phyloP scores from a whole-genome alignment of 2,113 vertebrate species.

The Poeciliopsis retropinna region DNA sequence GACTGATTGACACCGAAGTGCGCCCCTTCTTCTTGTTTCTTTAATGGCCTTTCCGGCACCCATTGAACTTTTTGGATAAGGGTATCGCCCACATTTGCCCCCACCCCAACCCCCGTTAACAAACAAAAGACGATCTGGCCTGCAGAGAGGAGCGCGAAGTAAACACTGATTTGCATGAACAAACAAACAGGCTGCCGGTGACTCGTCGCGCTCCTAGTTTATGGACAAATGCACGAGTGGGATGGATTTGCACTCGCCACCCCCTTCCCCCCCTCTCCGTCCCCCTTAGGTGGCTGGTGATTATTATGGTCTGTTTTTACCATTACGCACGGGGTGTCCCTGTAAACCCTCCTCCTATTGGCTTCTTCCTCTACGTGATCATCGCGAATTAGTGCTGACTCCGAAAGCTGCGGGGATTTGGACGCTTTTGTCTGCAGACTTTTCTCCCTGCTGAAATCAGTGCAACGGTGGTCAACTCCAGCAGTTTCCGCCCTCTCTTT shows the following conservation, averaged over 20 bases:
- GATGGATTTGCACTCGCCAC: slow-evolving; percentile 5
- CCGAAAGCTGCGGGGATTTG: slow-evolving; percentile 32
- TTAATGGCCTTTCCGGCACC: slow-evolving; percentile 80
- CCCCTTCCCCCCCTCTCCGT: too few species aligned
- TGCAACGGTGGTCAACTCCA: background rate
- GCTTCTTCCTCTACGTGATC: slow-evolving; percentile 39
- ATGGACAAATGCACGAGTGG: slow-evolving; percentile 41
- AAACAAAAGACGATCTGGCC: slow-evolving; percentile 79
- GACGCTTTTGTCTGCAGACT: slow-evolving; percentile 13
- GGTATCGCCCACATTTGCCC: slow-evolving; percentile 74
- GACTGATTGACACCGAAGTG: slow-evolving; percentile 82
- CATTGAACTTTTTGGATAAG: slow-evolving; percentile 74
- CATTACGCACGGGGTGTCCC: slow-evolving; percentile 43
- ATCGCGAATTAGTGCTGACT: slow-evolving; percentile 47
- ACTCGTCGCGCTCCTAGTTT: slow-evolving; percentile 33
- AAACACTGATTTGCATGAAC: slow-evolving; percentile 79
- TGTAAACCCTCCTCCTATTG: slow-evolving; percentile 45
- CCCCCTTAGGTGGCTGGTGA: slow-evolving; percentile 13
- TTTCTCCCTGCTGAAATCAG: background rate
- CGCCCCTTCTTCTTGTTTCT: slow-evolving; percentile 65
- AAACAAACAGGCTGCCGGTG: slow-evolving; percentile 72
- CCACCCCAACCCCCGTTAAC: too few species aligned
- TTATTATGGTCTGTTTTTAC: slow-evolving; percentile 60
- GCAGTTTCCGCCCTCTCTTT: background rate
- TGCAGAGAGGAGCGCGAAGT: slow-evolving; percentile 70